Conservation (phyloP, 2,888 invertebrate species). For the Rhingia campestris region DNA sequence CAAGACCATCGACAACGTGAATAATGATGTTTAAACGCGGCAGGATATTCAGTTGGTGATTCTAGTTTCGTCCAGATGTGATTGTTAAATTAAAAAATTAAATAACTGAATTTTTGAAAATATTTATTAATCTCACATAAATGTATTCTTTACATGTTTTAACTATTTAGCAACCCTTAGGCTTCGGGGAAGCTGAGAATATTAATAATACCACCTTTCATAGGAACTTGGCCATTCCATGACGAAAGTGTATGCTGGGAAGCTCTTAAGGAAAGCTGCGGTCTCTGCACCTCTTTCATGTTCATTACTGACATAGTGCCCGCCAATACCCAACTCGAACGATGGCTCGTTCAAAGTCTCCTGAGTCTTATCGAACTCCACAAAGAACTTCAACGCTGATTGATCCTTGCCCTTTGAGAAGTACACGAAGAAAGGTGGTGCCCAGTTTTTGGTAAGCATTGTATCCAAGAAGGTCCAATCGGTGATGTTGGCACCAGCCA, state of each 20-base stretch:
- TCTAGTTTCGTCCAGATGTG: no score
- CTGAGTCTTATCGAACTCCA: slow-evolving; percentile 73
- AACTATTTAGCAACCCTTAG: neutral
- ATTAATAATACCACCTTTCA: neutral
- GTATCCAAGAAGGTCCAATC: slow-evolving; percentile 79
- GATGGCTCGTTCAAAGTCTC: slow-evolving; percentile 73
- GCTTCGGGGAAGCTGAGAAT: no score
- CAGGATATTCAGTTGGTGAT: no score
- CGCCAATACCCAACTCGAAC: slow-evolving; percentile 83
- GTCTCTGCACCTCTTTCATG: slow-evolving; percentile 82
- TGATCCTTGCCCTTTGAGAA: slow-evolving; percentile 77
- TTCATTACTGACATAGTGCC: slow-evolving; percentile 83
- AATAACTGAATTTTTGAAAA: no score
- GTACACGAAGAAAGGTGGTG: slow-evolving; percentile 78
- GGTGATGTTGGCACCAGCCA: slow-evolving; percentile 74
- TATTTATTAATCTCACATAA: no score
- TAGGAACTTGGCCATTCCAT: slow-evolving; percentile 13
- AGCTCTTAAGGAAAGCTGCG: slow-evolving; percentile 80
- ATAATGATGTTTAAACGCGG: no score
- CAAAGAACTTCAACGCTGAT: slow-evolving; percentile 77
- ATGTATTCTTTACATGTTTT: neutral
- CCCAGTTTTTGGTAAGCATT: slow-evolving; percentile 74
- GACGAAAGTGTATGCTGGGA: neutral
- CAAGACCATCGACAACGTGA: no score
- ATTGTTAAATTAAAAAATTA: no score